Evolutionary conservation across 1,140 invertebrate species (phyloP).

Genomic region (Nautilus pompilius): DNA sequence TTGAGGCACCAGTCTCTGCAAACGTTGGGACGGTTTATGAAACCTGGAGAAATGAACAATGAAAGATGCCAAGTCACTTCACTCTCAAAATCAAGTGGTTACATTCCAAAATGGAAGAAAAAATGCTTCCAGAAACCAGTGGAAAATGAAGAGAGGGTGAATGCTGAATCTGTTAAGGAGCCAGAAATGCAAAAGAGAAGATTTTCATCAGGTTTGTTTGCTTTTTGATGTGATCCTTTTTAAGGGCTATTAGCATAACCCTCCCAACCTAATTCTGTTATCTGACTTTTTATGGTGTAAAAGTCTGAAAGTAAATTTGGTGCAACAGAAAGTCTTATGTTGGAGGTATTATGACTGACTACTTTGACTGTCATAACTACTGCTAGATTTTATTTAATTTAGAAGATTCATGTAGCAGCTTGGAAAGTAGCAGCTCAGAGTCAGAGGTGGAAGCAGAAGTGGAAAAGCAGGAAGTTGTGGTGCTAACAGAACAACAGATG

Average conservation of each 20-base stretch:
- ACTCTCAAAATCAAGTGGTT: no score
- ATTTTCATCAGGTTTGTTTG: not conserved
- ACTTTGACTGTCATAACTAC: not conserved
- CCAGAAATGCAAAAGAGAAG: not conserved
- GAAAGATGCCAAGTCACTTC: no score
- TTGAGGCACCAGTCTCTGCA: no score
- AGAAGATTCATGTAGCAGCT: conserved; percentile 1
- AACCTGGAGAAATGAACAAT: conserved; percentile 12
- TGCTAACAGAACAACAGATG: conserved; percentile 71
- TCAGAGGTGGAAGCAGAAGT: conserved; percentile 18
- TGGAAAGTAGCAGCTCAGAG: conserved; percentile 4
- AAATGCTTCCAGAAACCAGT: conserved; percentile 17
- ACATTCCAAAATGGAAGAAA: conserved; percentile 21
- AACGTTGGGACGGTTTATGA: no score
- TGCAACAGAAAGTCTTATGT: not conserved
- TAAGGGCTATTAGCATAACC: no score
- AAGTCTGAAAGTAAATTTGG: no score
- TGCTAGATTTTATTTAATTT: not conserved
- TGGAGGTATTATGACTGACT: no score
- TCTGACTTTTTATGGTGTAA: no score
- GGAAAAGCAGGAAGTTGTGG: conserved; percentile 23
- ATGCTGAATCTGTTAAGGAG: no score
- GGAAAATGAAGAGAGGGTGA: not conserved
- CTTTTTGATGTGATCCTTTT: no score
- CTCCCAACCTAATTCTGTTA: no score